Base-by-base conservation (phyloP, 2,797 vertebrate species). In the Paguma larvata region DNA sequence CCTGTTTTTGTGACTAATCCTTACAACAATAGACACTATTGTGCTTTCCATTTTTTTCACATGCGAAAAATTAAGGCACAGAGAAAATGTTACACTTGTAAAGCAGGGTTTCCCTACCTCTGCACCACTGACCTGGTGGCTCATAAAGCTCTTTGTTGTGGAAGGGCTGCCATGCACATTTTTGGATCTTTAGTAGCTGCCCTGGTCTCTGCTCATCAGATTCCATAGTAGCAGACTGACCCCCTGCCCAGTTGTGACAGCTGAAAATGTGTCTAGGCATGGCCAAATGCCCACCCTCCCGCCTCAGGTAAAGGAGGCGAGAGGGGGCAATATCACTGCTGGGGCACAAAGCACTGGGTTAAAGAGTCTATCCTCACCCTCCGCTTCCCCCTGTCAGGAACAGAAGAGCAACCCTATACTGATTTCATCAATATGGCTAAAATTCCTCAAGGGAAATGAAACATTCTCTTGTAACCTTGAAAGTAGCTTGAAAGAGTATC, bases 371-470 rank as follows among this genome's bases (percentile, higher is more conserved):
- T 27, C 77, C 21, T 34, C 27, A 25, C 46, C 27, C 8, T 48
- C 27, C 12, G 65, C 32, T 12, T 79, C 4, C 23, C 1, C 18
- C 19, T 48, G 25, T 25, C 34, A 84, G 72, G 25, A 79, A 3
- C 21, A 63, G 70, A 59, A 87, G 6, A 78, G 27, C 9, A 12
- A 15, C 59, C 41, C 15, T 78, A 11, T 53, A n/a, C 4, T 14
- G n/a, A 53, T 77, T 88, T 38, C 46, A 93, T 77, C 16, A 1
- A 15, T 21, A 51, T 12, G 65, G 53, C 59, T 90, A 92, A 62
- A 88, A 56, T 75, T 89, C 19, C 34, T 80, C 59, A 77, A 68
- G 72, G 72, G 93, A 95, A 82, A 77, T 21, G 23, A 65, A 44
- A 73, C 62, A 48, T 53, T 84, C 0, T 93, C 46, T 75, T 89